Evolutionary conservation across 2,888 invertebrate species (phyloP).

Genomic region (Axea sp.): DNA sequence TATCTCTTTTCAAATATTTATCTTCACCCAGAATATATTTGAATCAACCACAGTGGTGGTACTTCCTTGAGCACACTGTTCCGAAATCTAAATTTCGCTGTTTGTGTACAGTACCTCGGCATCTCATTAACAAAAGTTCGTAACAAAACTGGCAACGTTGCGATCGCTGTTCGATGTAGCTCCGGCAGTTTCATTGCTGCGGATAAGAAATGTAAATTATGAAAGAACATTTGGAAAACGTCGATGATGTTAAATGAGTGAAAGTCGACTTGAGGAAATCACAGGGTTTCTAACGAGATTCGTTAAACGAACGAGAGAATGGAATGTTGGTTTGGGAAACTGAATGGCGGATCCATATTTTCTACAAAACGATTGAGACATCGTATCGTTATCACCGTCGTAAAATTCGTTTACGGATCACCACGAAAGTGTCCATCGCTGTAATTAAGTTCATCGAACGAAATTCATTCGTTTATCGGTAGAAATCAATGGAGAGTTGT

Average conservation of each 20-base stretch:
- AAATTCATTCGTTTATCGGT: neutral
- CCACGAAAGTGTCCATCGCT: conserved; percentile 7
- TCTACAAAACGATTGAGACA: conserved; percentile 1
- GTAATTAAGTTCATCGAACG: conserved; percentile 9
- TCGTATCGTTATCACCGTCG: neutral
- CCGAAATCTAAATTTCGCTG: conserved; percentile 9
- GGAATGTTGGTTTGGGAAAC: neutral
- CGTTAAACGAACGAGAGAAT: neutral
- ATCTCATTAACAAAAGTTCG: conserved; percentile 18
- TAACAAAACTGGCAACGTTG: conserved; percentile 29
- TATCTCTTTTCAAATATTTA: too few relatives aligned
- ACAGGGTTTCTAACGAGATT: conserved; percentile 7
- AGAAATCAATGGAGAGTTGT: neutral
- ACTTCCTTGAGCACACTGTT: neutral
- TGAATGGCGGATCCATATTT: neutral
- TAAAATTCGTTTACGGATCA: neutral
- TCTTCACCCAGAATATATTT: neutral
- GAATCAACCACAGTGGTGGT: neutral
- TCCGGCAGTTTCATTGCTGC: neutral
- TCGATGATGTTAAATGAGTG: conserved; percentile 20
- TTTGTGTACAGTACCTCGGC: conserved; percentile 5
- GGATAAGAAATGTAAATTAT: conserved; percentile 38
- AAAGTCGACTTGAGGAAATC: conserved; percentile 11
- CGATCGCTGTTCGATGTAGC: conserved; percentile 1
- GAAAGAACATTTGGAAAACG: conserved; percentile 24